Base-by-base conservation (phyloP, 2,888 invertebrate genomes). In the Eupeodes luniger region DNA sequence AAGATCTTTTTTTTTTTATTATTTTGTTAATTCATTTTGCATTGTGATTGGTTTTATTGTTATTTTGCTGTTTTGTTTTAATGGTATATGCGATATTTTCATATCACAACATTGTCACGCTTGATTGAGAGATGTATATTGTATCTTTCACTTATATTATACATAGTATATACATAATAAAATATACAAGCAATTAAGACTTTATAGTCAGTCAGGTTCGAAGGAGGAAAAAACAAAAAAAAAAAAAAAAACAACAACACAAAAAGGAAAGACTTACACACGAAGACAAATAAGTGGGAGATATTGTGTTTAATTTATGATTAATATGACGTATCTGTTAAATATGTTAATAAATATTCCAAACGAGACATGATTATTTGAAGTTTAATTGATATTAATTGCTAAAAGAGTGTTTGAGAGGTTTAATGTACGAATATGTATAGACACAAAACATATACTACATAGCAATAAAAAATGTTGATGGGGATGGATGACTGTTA, bases 251-350 rank as follows among this genome's bases (percentile, higher is more conserved):
- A 62, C 16, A 62, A 44, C 14, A 19, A 27, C 7, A 55, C 19
- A 10, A 4, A 40, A 62, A n/a, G 44, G 64, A 66, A 66, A 49
- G 66, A 47, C 47, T 40, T 40, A 40, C 27, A 6, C 44, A 62
- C 27, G 69, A 75, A 61, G 59, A 76, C 64, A 61, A 75, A 62
- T 69, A 75, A 62, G 85, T 81, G 78, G 88, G 85, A 85, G 88
- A 88, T 81, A 72, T 72, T 72, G 88, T 85, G 88, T 84, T 70
- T 85, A 85, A 85, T 88, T 84, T 74, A 77, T 80, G 84, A 81
- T 88, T 81, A 88, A 78, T 78, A 69, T 85, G 87, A 85, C 87
- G 80, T 88, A 81, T 85, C 84, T 85, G 64, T 81, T 81, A 88
- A 85, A 77, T 85, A 81, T 85, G 88, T 72, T 81, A 85, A 81